Evolutionary conservation across 2,113 vertebrate genomes (phyloP).

Genomic region (Oxyruncus cristatus): DNA sequence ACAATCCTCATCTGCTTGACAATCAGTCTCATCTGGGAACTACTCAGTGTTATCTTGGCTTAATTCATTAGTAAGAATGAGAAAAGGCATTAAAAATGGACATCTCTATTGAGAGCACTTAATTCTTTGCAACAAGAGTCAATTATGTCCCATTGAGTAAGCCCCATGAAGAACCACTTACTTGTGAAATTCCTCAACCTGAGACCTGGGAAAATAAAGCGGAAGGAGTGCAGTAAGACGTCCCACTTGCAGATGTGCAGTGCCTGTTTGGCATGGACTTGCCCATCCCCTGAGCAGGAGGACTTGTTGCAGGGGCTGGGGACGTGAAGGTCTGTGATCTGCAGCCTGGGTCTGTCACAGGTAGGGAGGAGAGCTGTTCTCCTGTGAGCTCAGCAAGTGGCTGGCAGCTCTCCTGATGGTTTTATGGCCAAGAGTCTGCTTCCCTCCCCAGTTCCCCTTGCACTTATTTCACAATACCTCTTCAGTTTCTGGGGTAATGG

Average conservation of each 20-base stretch:
- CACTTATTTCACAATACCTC: not conserved
- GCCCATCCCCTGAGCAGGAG: not conserved
- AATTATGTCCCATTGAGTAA: conserved; percentile 3
- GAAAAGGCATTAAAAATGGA: conserved; percentile 40
- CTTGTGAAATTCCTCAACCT: conserved; percentile 1
- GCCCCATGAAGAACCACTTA: not conserved
- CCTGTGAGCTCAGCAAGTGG: not conserved
- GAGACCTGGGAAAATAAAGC: not conserved
- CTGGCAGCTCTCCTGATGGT: not conserved
- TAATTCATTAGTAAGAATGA: conserved; percentile 53
- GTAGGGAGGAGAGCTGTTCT: not conserved
- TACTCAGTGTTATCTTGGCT: conserved; percentile 46
- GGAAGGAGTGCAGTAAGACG: not conserved
- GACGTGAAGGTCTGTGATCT: accelerated
- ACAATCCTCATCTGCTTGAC: conserved; percentile 28
- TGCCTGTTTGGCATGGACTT: not conserved
- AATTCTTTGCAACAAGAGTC: conserved; percentile 47
- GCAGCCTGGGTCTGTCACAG: not conserved
- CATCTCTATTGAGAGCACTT: conserved; percentile 52
- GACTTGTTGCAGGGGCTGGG: not conserved
- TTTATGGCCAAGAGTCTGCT: not conserved
- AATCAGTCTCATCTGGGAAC: conserved; percentile 51
- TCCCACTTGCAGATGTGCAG: not conserved
- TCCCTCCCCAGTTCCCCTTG: not conserved
- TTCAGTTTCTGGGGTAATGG: not conserved